Percentiles rank a stretch among this genome's conserved stretches.
These are phyloP conservation scores for Ia io DNA, from an alignment of 2,113 vertebrate species.

Conservation along the genomic window DNA sequence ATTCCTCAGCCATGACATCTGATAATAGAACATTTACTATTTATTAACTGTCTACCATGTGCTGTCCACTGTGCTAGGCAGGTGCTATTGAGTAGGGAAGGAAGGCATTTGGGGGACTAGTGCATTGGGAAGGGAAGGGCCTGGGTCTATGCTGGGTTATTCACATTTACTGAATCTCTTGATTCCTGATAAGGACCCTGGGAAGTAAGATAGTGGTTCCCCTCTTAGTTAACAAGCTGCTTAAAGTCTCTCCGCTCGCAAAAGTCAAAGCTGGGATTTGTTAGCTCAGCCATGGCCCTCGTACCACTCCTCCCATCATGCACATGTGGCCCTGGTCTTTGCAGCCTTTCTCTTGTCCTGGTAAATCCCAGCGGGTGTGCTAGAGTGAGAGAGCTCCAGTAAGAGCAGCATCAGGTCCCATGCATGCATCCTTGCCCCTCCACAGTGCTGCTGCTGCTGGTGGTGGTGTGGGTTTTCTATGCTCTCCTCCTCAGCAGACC, in stretches of 20 bases:
- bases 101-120: not conserved
- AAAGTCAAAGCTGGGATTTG: not conserved
- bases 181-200: not conserved
- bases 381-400: rapidly evolving
- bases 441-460: rapidly evolving
- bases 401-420: rapidly evolving
- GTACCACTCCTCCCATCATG: not conserved
- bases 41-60: not conserved
- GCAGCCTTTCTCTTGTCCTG: not conserved
- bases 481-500: not conserved
- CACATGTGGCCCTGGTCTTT: not conserved
- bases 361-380: not conserved
- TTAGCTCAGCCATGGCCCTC: not conserved
- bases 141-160: not conserved
- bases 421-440: rapidly evolving
- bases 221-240: not conserved
- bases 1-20: not conserved
- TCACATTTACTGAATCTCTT: not conserved
- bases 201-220: not conserved
- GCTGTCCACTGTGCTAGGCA: not conserved
- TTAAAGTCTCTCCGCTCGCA: not conserved
- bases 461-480: not conserved
- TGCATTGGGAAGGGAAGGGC: not conserved
- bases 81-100: not conserved
- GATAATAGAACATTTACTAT: not conserved